A percentile compares a stretch with the other conserved stretches of the same genome.
Conservation (phyloP, 2,113 vertebrate genomes). For the Pithys albifrons region DNA sequence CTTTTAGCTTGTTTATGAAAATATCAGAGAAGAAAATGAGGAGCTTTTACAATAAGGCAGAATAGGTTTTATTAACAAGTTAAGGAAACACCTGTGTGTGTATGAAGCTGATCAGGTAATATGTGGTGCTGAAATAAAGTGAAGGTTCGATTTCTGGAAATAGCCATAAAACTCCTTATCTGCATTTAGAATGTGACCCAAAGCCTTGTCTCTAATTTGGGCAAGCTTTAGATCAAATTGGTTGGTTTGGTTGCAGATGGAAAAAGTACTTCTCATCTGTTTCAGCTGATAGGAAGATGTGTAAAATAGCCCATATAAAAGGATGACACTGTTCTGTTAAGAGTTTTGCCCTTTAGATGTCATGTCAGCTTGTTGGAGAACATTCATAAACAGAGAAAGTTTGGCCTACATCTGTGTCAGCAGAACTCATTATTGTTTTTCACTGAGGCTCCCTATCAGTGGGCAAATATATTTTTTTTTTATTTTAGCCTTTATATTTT, state of each 20-base stretch:
- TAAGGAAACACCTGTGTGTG: neutral
- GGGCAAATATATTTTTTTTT: neutral
- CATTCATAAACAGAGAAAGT: neutral
- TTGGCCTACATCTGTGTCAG: neutral
- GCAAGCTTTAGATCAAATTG: neutral
- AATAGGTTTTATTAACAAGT: neutral
- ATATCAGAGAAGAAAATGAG: neutral
- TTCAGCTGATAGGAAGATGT: neutral
- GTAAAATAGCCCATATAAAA: neutral
- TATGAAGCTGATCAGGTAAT: neutral
- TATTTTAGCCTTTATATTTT: neutral
- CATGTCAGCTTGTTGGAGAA: accelerated
- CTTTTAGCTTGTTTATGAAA: constrained; percentile 26
- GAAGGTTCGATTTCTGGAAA: neutral
- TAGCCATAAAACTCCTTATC: neutral
- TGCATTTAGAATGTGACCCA: neutral
- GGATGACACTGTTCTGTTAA: neutral
- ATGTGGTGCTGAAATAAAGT: neutral
- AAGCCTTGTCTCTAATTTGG: neutral
- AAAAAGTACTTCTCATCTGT: neutral
- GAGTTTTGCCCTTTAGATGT: neutral
- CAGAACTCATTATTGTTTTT: neutral
- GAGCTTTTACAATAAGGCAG: neutral
- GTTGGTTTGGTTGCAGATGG: neutral
- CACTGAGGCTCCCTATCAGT: neutral